Conservation (phyloP, 2,888 invertebrate species). For the Mycalesis mineus region DNA sequence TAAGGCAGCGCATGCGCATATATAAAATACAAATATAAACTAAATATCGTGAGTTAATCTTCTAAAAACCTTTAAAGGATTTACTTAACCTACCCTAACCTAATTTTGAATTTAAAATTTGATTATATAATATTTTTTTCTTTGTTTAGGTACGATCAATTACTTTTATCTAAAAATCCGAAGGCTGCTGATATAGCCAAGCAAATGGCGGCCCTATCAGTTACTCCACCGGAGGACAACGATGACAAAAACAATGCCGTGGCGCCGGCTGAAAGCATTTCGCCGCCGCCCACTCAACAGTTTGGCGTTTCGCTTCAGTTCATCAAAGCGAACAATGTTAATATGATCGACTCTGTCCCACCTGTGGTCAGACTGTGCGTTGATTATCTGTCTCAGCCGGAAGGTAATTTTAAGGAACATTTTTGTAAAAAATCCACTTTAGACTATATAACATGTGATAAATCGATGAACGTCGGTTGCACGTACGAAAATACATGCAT, state of each 20-base stretch:
- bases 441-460: too few species aligned
- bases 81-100: too few species aligned
- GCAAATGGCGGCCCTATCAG: slow-evolving; percentile 24
- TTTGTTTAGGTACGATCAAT: slow-evolving; percentile 84
- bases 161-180: slow-evolving; percentile 80
- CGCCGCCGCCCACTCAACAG: slow-evolving; percentile 86
- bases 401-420: slow-evolving; percentile 79
- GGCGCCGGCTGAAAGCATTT: slow-evolving; percentile 33
- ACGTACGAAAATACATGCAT: too few species aligned
- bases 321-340: slow-evolving; percentile 90
- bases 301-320: slow-evolving; percentile 96
- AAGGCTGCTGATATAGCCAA: slow-evolving; percentile 55
- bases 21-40: too few species aligned
- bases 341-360: slow-evolving; percentile 88
- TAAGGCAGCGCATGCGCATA: too few species aligned
- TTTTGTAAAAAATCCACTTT: too few species aligned
- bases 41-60: too few species aligned
- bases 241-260: slow-evolving; percentile 18
- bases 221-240: slow-evolving; percentile 26
- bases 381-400: slow-evolving; percentile 92
- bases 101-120: too few species aligned
- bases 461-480: too few species aligned
- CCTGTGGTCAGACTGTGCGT: slow-evolving; percentile 95
- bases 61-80: too few species aligned
- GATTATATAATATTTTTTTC: too few species aligned